Evolutionary conservation across 1,140 invertebrate species (phyloP).

Genomic region (Drosophila sturtevanti): DNA sequence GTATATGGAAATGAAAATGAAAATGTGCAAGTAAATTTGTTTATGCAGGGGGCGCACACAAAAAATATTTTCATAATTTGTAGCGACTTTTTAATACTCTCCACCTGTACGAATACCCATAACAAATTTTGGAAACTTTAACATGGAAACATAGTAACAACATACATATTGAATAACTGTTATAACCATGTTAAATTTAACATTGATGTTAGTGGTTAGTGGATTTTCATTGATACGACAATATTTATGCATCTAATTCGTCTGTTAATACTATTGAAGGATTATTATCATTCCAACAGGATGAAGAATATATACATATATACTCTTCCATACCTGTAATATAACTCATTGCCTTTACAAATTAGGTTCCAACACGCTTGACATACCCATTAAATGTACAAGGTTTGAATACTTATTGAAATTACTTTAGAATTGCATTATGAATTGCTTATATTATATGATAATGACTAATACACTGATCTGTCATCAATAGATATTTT

Average conservation of each 20-base stretch:
- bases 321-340: no score
- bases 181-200: no score
- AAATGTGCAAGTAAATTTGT: slow-evolving; percentile 33
- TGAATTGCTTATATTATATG: background rate
- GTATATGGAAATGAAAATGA: slow-evolving; percentile 34
- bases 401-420: slow-evolving; percentile 22
- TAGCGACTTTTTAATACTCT: background rate
- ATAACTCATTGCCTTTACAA: slow-evolving; percentile 18
- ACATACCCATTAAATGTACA: slow-evolving; percentile 6
- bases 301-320: no score
- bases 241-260: no score
- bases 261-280: no score
- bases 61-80: background rate
- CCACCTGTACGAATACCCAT: no score
- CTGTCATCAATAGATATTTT: background rate
- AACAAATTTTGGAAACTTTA: no score
- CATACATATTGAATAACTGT: no score
- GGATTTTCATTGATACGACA: no score
- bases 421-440: slow-evolving; percentile 7
- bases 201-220: no score
- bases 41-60: background rate
- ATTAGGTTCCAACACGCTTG: slow-evolving; percentile 18
- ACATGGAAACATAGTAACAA: no score
- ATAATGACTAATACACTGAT: background rate
- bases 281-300: no score